Evolutionary conservation across 2,113 vertebrate species (phyloP), one percentile per base, ranked within the genome.

Genomic region (Sisor rabdophorus): DNA sequence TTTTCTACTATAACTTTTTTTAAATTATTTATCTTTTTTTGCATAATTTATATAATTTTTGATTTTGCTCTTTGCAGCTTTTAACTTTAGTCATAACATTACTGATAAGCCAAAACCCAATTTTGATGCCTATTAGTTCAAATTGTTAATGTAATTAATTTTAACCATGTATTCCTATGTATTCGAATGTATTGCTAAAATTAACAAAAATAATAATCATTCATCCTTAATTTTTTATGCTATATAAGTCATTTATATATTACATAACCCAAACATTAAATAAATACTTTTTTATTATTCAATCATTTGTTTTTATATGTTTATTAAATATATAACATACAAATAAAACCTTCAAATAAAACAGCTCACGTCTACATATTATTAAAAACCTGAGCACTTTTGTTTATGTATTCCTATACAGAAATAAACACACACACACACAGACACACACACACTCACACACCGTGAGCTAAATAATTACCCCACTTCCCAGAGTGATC

Each of bases 381-480:
- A 76, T 79, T 76, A 82, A 82, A 82, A 68, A 72, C 26, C 26
- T 64, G 69, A 74, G 55, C 56, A 54, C 28, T 72, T 67, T 67
- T 48, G 40, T 77, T 75, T 26, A 75, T 80, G 59, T 80, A 71
- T 63, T 61, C 54, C 56, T 20, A 28, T 26, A 58, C 22, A 47
- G 52, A 74, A 72, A 79, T 47, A 79, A n/a, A n/a, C n/a, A n/a
- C n/a, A n/a, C n/a, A n/a, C n/a, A n/a, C n/a, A n/a, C 58, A 78
- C 65, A 59, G 54, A 80, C 40, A 67, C 58, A 44, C 72, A 70
- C 53, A 75, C 48, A 28, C 71, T 76, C 55, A 72, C 67, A 79
- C 40, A 67, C 75, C 67, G 52, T 73, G 73, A 74, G 76, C 78
- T 83, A 84, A 83, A 82, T 83, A 86, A 86, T 85, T 83, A 86